Evolutionary conservation across 1,140 invertebrate species (phyloP), one percentile per base, ranked within the genome.

Genomic region (Tyrophagus putrescentiae): DNA sequence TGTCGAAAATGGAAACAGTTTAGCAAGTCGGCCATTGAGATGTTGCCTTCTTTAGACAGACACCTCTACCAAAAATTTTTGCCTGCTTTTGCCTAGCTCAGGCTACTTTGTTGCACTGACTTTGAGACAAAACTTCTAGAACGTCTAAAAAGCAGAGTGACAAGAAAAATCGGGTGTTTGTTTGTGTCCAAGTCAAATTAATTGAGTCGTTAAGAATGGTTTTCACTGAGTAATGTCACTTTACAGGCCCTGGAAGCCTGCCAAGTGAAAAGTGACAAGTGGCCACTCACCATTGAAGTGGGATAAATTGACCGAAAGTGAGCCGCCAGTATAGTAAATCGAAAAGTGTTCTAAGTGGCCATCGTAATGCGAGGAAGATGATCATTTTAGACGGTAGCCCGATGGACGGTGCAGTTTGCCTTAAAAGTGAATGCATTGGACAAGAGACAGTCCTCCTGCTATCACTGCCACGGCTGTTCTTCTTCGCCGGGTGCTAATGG

Each of bases 271-370:
- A 7, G 21, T 25, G 21, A 48, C 23, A 21, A 48, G 21, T 7
- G 7, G 45, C 7, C 7, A 48, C 18, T 7, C 7, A 21, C 13
- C 23, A 21, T 7, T 48, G 45, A 48, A 48, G 18, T 18, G 18
- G 31, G 18, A 7, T 21, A 48, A 48, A 48, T 48, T 48, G 45
- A 21, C 45, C 45, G 18, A 48, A 7, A 18, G 7, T 25, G 45
- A 25, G 45, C 18, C 7, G 18, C 31, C 36, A 13, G 21, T 13
- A 39, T 39, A 21, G 13, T 21, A 39, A 39, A 48, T 6, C 18
- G 45, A 48, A 7, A 48, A 48, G 45, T 48, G 45, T 48, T 18
- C 7, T 48, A 48, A 48, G 45, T 48, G 45, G 45, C 45, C 45
- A 48, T 7, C 45, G 36, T 48, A 48, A 48, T 48, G 45, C 6